Evolutionary conservation across 1,140 invertebrate species (phyloP).

Genomic region (Microplitis demolitor): DNA sequence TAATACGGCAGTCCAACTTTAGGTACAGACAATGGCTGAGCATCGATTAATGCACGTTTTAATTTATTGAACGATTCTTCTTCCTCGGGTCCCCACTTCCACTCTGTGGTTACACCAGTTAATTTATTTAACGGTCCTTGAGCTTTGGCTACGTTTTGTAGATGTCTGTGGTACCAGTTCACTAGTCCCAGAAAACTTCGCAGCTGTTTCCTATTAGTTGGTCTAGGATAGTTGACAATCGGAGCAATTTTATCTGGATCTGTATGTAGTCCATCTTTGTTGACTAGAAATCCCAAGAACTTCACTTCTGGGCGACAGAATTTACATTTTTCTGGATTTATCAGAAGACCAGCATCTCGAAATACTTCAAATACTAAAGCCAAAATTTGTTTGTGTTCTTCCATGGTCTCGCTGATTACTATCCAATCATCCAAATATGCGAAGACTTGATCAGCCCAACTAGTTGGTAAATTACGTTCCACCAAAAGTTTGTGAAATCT

Average conservation of each 20-base stretch:
- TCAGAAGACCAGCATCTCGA: background rate
- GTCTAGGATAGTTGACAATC: background rate
- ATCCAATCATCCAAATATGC: conserved; percentile 21
- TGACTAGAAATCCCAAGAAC: conserved; percentile 12
- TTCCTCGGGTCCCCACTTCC: conserved; percentile 16
- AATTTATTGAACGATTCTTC: background rate
- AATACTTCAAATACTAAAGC: conserved; percentile 1
- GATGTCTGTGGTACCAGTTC: conserved; percentile 17
- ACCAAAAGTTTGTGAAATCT: too few species aligned
- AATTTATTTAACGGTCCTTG: conserved; percentile 7
- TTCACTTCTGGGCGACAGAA: background rate
- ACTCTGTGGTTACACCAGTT: background rate
- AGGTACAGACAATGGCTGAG: too few species aligned
- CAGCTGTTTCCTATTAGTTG: background rate
- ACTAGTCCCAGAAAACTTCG: background rate
- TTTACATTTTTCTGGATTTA: conserved; percentile 7
- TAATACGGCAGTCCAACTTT: too few species aligned
- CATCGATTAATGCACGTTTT: too few species aligned
- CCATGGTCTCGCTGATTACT: background rate
- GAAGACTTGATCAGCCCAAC: background rate
- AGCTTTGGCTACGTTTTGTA: background rate
- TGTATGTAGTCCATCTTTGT: background rate
- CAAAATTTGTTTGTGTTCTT: conserved; percentile 9
- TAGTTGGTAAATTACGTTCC: too few species aligned
- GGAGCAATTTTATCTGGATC: conserved; percentile 14